Evolutionary conservation across 2,888 invertebrate species (phyloP), one percentile per base, ranked within the genome.

Genomic region (Tenthredo mesomela): DNA sequence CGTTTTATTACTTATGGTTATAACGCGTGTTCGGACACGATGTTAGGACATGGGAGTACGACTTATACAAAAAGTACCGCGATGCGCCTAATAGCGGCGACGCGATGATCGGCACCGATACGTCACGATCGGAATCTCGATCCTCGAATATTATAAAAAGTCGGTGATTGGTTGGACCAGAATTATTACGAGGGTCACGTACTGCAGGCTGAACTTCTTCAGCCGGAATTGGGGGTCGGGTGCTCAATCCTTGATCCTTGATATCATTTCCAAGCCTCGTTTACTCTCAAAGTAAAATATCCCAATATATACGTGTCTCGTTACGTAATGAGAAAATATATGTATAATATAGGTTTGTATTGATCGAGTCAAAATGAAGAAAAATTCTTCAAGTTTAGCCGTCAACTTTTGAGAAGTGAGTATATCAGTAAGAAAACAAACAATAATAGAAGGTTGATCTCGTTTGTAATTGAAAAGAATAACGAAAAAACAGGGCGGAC

Each of bases 351-450:
- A 43, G 12, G 12, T n/a, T n/a, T n/a, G n/a, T 47, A 3, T 47
- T 15, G 0, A 15, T 47, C 47, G 47, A 15, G 47, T 47, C 78
- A 77, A 82, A 67, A 29, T 58, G 40, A 21, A 40, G 70, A 43
- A 65, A 84, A 73, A 75, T 12, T 50, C n/a, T 71, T 5, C 15
- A 73, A 80, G 58, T 80, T 80, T 77, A 50, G 54, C 77, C 80
- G 80, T 61, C 61, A 43, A 80, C 37, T 50, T 61, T 37, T 61
- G 54, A 54, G 18, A 29, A 54, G 77, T 61, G 37, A 10, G 61
- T 80, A 21, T 87, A 75, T 86, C 89, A 88, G 89, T 90, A 91
- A 89, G 90, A 91, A 90, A 89, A 91, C 40, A 80, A 80, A 91
- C 80, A 61, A 80, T 80, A 80, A 80, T 61, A 80, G 80, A 80